Conservation (phyloP, 1,140 invertebrate species). For the Brachionus asplanchnoidis region DNA sequence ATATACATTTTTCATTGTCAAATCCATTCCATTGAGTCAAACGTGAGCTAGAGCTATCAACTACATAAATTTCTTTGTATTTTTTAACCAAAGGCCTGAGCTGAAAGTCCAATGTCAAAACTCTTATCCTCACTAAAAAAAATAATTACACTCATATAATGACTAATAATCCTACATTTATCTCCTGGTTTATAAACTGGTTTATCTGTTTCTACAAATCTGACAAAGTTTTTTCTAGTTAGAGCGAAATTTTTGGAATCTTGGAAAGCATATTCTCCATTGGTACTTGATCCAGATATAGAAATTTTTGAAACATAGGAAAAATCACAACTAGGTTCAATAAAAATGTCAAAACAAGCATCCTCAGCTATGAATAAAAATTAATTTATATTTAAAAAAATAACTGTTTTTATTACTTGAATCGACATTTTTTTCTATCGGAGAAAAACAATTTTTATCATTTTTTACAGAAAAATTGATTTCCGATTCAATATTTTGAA, state of each 20-base stretch:
- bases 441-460: not conserved
- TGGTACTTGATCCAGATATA: not conserved
- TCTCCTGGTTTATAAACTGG: conserved; percentile 36
- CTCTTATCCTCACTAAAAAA: conserved; percentile 9
- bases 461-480: not conserved
- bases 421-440: not conserved
- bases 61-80: not conserved
- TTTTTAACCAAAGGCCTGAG: not conserved
- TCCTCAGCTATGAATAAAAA: not conserved
- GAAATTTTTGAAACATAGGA: not conserved
- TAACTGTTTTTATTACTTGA: not conserved
- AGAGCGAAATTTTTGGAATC: conserved; percentile 6
- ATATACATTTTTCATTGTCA: not conserved
- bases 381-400: not conserved
- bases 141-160: not conserved
- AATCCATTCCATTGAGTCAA: not conserved
- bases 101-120: conserved; percentile 7
- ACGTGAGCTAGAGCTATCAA: not conserved
- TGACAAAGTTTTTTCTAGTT: not conserved
- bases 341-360: not conserved
- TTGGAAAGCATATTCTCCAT: not conserved
- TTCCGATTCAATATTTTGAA: not conserved
- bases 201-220: conserved; percentile 37
- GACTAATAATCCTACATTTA: not conserved
- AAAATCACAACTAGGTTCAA: not conserved